Base-by-base conservation (phyloP, 2,888 invertebrate genomes). In the Napeogenes sylphis region DNA sequence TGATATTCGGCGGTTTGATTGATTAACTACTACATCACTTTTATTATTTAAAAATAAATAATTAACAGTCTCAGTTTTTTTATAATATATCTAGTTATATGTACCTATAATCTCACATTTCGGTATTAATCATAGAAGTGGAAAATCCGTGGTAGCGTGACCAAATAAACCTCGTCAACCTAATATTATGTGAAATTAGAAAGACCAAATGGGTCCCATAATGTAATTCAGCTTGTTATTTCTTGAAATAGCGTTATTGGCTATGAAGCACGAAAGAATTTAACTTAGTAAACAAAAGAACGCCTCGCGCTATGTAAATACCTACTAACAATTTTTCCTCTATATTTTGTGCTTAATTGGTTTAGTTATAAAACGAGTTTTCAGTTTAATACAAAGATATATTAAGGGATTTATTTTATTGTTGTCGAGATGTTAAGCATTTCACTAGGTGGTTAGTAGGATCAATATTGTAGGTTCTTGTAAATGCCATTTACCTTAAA, bases 121-220 rank as follows among this genome's bases (percentile, higher is more conserved):
- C 65, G 75, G 71, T 71, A 71, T 68, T 68, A 71, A 73, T 69
- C 66, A 66, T 62, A 63, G 71, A 71, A 72, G 76, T 70, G 71
- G 72, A 70, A 76, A 75, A 73, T 67, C 67, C 73, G 69, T 70
- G 70, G 74, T 80, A 73, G 79, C 78, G 79, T 79, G 79, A 77
- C 79, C 75, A 70, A 78, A 75, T 75, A 74, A 73, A 75, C 74
- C 74, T 75, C 75, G 77, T 75, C 75, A 77, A 74, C 76, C 73
- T 76, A 75, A 79, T 80, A 80, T 78, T 78, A 80, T 76, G 79
- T 77, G 74, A 77, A 82, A 80, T 79, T 75, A 77, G 76, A 79
- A 79, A 78, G 74, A 75, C 75, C 73, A 78, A 80, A 77, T 78
- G 75, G 77, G 75, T 73, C 75, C 73, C 74, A 70, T 76, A 79